Evolutionary conservation across 2,888 invertebrate genomes (phyloP).

Genomic region (Lycocerus yunnanus): DNA sequence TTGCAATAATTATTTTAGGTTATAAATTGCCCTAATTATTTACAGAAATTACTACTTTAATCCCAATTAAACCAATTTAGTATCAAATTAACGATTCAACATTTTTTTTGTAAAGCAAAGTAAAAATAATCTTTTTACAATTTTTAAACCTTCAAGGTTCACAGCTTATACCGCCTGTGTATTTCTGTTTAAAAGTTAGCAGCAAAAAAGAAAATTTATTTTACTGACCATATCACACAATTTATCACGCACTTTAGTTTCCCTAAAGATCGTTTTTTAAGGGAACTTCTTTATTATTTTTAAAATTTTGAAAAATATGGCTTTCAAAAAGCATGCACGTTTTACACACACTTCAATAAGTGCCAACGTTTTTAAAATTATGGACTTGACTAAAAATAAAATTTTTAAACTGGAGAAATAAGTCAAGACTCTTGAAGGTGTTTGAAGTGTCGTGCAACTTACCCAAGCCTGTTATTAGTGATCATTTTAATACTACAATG

Average conservation of each 20-base stretch:
- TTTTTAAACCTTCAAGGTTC: background rate
- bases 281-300: background rate
- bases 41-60: background rate
- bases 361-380: background rate
- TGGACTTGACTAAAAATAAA: background rate
- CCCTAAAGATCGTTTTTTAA: background rate
- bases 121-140: background rate
- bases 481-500: background rate
- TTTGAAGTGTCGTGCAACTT: background rate
- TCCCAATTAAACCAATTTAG: background rate
- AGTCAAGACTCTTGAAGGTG: background rate
- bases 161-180: background rate
- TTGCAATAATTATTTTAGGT: background rate
- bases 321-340: background rate
- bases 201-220: background rate
- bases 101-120: background rate
- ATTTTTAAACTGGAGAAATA: background rate
- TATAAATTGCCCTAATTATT: background rate
- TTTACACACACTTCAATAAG: background rate
- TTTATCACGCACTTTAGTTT: background rate
- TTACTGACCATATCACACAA: background rate
- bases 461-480: background rate
- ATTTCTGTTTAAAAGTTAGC: background rate
- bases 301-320: background rate
- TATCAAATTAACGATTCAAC: background rate